phyloP scores from a whole-genome alignment of 2,113 vertebrate species.

The Python bivittatus region DNA sequence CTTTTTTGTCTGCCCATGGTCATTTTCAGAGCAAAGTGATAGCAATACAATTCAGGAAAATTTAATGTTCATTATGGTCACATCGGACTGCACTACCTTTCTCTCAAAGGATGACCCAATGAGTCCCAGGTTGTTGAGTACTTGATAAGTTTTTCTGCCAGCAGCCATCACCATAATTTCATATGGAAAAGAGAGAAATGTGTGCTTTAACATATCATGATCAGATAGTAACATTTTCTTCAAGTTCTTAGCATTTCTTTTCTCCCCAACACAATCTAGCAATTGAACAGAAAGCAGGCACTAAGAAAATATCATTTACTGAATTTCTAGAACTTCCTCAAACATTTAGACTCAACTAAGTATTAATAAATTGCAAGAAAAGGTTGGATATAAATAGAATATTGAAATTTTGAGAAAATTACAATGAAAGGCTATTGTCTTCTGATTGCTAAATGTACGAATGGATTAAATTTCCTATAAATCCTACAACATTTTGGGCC shows the following conservation, averaged over 20 bases:
- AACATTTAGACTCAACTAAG: conserved; percentile 9
- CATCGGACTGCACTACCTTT: too few species aligned
- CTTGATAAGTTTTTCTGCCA: too few species aligned
- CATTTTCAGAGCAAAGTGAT: too few species aligned
- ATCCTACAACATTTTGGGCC: background rate
- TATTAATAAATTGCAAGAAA: conserved; percentile 29
- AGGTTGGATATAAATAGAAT: background rate
- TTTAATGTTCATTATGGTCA: too few species aligned
- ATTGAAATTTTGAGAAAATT: background rate
- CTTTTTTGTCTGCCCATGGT: too few species aligned
- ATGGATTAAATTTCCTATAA: conserved; percentile 1
- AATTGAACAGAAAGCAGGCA: background rate
- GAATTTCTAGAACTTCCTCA: conserved; percentile 15
- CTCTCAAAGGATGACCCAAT: too few species aligned
- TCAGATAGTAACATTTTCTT: background rate
- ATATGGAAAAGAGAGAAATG: too few species aligned
- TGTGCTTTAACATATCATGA: background rate
- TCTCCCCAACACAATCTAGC: conserved; percentile 1
- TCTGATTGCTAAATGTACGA: background rate
- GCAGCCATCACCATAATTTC: too few species aligned
- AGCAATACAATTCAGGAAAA: too few species aligned
- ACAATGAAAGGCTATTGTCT: conserved; percentile 15
- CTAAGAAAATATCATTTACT: conserved; percentile 9
- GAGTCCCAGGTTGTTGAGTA: too few species aligned
- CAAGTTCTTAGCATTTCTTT: background rate